phyloP scores from a whole-genome alignment of 2,113 vertebrate genomes.

The Mormyrus lacerda region DNA sequence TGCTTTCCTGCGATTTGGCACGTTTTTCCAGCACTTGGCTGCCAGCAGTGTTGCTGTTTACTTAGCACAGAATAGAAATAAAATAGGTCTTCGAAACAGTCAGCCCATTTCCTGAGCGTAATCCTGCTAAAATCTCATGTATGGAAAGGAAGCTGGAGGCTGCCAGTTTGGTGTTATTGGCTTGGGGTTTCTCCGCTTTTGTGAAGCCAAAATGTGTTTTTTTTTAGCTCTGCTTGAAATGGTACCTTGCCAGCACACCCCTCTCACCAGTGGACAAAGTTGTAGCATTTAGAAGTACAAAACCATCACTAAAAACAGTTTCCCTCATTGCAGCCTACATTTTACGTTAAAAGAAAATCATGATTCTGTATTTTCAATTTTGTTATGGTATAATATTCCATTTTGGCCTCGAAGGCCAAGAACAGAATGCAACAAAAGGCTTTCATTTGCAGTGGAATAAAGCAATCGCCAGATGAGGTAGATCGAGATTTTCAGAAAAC shows the following conservation, averaged over 20 bases:
- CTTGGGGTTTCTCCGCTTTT: not conserved
- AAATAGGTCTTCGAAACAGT: constrained; percentile 9
- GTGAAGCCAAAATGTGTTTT: not conserved
- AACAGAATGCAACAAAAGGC: not conserved
- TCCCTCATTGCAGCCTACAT: not conserved
- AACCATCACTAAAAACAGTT: not conserved
- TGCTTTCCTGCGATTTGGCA: not conserved
- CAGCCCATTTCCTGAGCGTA: constrained; percentile 19
- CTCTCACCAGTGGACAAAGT: constrained; percentile 1
- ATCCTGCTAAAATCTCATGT: constrained; percentile 20
- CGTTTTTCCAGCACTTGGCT: not conserved
- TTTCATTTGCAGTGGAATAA: not conserved
- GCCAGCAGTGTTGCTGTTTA: constrained; percentile 17
- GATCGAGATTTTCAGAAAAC: not conserved
- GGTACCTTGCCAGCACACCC: constrained; percentile 6
- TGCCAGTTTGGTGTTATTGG: constrained; percentile 17
- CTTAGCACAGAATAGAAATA: constrained; percentile 19
- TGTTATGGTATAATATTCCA: not conserved
- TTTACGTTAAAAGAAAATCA: not conserved
- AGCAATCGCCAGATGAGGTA: not conserved
- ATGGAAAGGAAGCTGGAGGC: constrained; percentile 15
- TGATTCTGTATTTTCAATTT: not conserved
- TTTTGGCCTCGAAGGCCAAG: not conserved
- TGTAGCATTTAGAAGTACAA: not conserved
- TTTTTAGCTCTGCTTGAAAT: not conserved